Conservation (phyloP, 1,140 invertebrate genomes). For the Drosophila bifasciata region DNA sequence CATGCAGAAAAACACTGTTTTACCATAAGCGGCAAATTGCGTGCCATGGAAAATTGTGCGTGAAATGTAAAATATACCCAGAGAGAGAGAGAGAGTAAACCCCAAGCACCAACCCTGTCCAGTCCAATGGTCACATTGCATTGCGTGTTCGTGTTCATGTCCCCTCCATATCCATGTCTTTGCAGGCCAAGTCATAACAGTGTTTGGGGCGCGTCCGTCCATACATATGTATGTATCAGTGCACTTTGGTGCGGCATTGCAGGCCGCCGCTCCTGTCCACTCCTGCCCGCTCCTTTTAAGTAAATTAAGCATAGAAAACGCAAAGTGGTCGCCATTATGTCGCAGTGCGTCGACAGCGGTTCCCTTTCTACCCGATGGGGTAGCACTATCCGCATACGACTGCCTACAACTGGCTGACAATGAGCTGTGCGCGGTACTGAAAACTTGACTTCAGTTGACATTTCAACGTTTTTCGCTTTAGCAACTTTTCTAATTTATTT, state of each 20-base stretch:
- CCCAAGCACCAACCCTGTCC: constrained; percentile 8
- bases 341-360: constrained; percentile 66
- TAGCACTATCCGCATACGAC: background rate
- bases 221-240: constrained; percentile 49
- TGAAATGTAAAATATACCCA: constrained; percentile 78
- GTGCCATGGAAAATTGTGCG: constrained; percentile 81
- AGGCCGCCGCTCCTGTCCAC: constrained; percentile 3
- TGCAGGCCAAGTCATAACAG: constrained; percentile 35
- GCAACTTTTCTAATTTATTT: constrained; percentile 81
- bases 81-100: constrained; percentile 2
- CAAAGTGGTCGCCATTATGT: constrained; percentile 83
- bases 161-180: constrained; percentile 10
- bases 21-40: constrained; percentile 74
- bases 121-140: constrained; percentile 45
- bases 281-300: constrained; percentile 68
- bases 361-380: too few relatives aligned
- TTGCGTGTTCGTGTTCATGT: constrained; percentile 49
- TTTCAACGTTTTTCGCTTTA: constrained; percentile 67
- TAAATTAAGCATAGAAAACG: constrained; percentile 83
- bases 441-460: constrained; percentile 42
- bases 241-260: constrained; percentile 40
- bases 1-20: constrained; percentile 9
- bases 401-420: constrained; percentile 13
- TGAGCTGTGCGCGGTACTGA: constrained; percentile 32
- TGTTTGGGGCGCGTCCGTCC: constrained; percentile 45